Evolutionary conservation across 2,888 invertebrate genomes (phyloP), one percentile per base, ranked within the genome.

Genomic region (Cepaea hortensis): DNA sequence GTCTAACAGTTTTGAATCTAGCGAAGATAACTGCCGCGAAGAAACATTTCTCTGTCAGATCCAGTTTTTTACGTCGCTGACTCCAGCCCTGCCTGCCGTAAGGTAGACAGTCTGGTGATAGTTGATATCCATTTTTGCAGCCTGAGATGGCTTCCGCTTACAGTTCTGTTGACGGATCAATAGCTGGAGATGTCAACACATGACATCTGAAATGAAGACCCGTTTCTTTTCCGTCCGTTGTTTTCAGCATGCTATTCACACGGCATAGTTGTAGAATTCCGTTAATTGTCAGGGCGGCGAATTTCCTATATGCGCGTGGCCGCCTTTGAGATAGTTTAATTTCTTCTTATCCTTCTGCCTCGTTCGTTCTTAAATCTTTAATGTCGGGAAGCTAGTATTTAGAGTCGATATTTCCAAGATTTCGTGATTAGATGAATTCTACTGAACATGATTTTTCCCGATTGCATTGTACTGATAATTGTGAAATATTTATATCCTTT

Each of bases 131-230:
- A 55, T 7, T 23, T 55, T 6, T 48, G 20, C 18, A 13, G 55
- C 20, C 23, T 5, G 15, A 55, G 46, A 0, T 55, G 20, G 82
- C 20, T 35, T 72, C 46, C 1, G 13, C 62, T 72, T 72, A 82
- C 81, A n/a, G 20, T 82, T 4, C 3, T 82, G 50, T 61, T 55
- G 82, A 82, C 82, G 50, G 82, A 82, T 82, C 82, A 72, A 82
- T 82, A 82, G 35, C 82, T 4, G 7, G 13, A 50, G 55, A 61
- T 50, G 6, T 72, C 72, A 72, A 3, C 82, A 72, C 77, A 61
- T 13, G 72, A 55, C 23, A 18, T 61, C 61, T 46, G 18, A 82
- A 46, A 46, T 35, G 46, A 81, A 81, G 65, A 11, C 46, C 7
- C 11, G 3, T 7, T 46, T 81, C 23, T 65, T n/a, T 20, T 35